phyloP scores from a whole-genome alignment of 92 coral and sea anemone genomes.

The Phenganax marumi region DNA sequence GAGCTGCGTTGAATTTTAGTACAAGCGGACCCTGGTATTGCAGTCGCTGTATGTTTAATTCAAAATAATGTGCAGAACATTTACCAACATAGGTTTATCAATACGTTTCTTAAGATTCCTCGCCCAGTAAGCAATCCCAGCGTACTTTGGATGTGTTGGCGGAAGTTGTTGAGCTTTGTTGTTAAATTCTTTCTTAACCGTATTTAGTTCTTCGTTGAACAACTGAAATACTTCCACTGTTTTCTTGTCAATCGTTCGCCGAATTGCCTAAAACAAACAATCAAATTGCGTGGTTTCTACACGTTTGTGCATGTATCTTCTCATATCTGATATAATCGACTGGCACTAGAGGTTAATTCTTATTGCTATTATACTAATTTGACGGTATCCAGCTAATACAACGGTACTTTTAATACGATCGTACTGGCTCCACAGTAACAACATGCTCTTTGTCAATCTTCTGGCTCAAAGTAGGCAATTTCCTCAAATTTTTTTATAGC shows the following conservation, averaged over 20 bases:
- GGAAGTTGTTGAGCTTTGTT: conserved; percentile 91
- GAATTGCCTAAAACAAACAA: conserved; percentile 67
- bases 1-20: too few relatives aligned
- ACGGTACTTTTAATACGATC: too few relatives aligned
- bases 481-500: too few relatives aligned
- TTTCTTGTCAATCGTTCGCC: conserved; percentile 97
- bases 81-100: conserved; percentile 95
- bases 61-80: conserved; percentile 7
- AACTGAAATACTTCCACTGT: conserved; percentile 96
- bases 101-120: conserved; percentile 89
- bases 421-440: too few relatives aligned
- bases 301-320: background rate
- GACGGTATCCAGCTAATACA: too few relatives aligned
- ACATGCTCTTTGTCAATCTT: too few relatives aligned
- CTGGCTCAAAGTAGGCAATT: too few relatives aligned
- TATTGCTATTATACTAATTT: too few relatives aligned
- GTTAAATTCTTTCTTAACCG: conserved; percentile 98
- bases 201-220: conserved; percentile 93
- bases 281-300: background rate
- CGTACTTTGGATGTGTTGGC: conserved; percentile 86
- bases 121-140: conserved; percentile 98
- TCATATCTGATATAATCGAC: too few relatives aligned
- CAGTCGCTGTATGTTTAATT: background rate
- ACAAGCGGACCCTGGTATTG: background rate
- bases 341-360: too few relatives aligned